These are phyloP conservation scores for Tapera naevia DNA, from an alignment of 2,797 vertebrate species.

Conservation along the genomic window DNA sequence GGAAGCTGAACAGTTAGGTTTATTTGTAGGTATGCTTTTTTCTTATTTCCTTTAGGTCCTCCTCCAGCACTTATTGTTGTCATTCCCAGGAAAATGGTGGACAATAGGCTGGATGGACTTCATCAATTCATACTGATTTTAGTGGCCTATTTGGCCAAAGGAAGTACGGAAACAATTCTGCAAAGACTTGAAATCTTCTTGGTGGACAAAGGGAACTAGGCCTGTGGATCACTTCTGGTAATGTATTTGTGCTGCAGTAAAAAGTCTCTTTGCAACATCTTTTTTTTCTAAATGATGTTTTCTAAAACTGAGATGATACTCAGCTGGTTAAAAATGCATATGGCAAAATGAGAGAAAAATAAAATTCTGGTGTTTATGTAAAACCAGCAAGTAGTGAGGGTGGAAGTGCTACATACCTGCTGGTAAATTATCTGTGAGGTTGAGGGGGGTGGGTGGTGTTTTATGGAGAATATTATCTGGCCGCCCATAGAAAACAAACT, in stretches of 20 bases:
- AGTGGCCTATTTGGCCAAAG: background rate
- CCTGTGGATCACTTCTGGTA: background rate
- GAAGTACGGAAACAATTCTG: background rate
- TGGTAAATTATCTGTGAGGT: background rate
- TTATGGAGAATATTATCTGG: background rate
- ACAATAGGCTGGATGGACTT: background rate
- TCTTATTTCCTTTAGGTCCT: background rate
- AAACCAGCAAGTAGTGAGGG: background rate
- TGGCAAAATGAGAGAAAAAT: background rate
- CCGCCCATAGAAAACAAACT: conserved; percentile 42
- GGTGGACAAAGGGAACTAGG: background rate
- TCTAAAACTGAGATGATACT: background rate
- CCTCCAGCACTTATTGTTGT: background rate
- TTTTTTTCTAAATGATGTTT: background rate
- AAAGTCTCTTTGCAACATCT: background rate
- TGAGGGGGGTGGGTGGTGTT: background rate
- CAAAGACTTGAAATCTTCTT: background rate
- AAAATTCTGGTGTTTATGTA: background rate
- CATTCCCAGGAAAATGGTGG: background rate
- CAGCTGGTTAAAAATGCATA: background rate
- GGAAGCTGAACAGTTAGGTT: background rate
- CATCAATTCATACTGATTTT: background rate
- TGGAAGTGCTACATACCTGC: background rate
- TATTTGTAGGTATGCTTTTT: background rate
- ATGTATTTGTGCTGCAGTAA: background rate